Conservation (phyloP, 1,140 invertebrate genomes). For the Cephus cinctus region DNA sequence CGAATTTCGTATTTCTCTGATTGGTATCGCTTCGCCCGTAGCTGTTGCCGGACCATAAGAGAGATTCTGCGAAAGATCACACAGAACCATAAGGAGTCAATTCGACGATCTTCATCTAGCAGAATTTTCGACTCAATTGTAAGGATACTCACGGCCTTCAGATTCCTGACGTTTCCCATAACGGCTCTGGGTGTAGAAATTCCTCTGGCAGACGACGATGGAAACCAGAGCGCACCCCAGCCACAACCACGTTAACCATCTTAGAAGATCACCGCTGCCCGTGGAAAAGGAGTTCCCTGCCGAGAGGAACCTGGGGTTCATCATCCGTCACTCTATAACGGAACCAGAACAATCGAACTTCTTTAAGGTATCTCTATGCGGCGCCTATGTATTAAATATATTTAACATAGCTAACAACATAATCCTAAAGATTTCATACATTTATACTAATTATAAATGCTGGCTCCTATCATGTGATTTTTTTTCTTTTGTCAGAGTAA, state of each 20-base stretch:
- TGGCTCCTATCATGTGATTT: no score
- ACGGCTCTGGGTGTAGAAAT: constrained; percentile 29
- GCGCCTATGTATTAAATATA: no score
- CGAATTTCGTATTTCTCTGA: background rate
- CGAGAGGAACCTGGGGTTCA: no score
- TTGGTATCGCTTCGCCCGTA: constrained; percentile 19
- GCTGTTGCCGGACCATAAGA: constrained; percentile 16
- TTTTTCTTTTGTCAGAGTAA: no score
- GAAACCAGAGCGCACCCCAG: constrained; percentile 26
- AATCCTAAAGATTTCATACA: no score
- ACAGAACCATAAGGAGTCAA: background rate
- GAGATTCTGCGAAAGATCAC: constrained; percentile 1
- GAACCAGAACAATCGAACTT: no score
- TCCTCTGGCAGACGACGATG: constrained; percentile 24
- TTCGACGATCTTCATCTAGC: background rate
- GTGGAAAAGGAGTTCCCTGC: no score
- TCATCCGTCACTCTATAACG: no score
- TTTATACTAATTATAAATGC: no score
- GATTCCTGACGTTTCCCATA: constrained; percentile 32
- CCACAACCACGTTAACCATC: constrained; percentile 34
- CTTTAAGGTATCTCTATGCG: no score
- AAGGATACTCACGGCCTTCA: constrained; percentile 15
- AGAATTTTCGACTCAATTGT: background rate
- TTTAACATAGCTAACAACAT: no score
- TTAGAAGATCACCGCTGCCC: no score